Percentiles rank a stretch among this genome's conserved stretches.
phyloP scores from a whole-genome alignment of 2,797 vertebrate species.

The Trichosurus vulpecula region DNA sequence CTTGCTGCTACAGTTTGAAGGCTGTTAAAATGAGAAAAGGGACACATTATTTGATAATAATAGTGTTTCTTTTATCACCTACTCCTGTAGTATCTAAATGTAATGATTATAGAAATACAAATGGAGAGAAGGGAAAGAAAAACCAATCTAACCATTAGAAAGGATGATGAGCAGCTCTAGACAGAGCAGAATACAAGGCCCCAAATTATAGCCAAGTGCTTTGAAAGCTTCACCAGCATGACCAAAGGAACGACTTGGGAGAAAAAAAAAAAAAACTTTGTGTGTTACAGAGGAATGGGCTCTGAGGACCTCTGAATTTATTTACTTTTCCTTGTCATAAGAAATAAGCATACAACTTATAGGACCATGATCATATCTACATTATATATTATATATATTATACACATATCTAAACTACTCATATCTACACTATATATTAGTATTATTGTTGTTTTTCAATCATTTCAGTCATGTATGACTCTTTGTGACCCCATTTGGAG shows the following conservation, averaged over 20 bases:
- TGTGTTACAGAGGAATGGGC: constrained; percentile 28
- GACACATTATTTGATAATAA: constrained; percentile 14
- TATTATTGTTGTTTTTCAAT: neutral
- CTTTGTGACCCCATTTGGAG: neutral
- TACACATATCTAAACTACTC: neutral
- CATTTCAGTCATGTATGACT: neutral
- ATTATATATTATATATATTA: no score
- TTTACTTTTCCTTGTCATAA: neutral
- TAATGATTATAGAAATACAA: constrained; percentile 56
- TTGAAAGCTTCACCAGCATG: constrained; percentile 43
- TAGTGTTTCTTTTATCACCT: constrained; percentile 45
- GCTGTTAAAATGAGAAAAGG: constrained; percentile 51
- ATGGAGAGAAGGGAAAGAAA: constrained; percentile 48
- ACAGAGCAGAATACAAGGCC: constrained; percentile 45
- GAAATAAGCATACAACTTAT: constrained; percentile 6
- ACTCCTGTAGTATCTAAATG: constrained; percentile 17
- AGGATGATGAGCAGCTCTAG: constrained; percentile 3
- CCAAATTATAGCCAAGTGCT: constrained; percentile 54
- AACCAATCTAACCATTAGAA: constrained; percentile 49
- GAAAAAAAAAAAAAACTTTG: constrained; percentile 56
- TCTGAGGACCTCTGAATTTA: constrained; percentile 3
- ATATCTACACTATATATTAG: neutral
- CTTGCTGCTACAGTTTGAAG: constrained; percentile 30
- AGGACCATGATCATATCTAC: neutral
- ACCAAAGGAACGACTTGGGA: constrained; percentile 28